phyloP scores from a whole-genome alignment of 2,888 invertebrate species.

The Omphaloscelis lunosa region DNA sequence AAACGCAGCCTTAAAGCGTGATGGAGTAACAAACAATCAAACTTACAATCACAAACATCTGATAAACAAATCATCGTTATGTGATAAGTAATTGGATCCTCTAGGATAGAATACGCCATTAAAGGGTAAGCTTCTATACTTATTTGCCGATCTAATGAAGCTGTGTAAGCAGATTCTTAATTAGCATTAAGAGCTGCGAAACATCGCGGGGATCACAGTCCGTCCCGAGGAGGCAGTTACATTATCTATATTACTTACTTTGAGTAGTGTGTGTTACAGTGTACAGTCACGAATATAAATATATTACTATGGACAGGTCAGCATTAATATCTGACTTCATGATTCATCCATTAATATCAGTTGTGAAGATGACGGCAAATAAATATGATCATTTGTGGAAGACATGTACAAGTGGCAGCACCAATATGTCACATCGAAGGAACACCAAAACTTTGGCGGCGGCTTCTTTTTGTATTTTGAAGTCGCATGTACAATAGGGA shows the following conservation, averaged over 20 bases:
- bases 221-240: neutral
- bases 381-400: too few relatives aligned
- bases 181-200: neutral
- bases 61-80: too few relatives aligned
- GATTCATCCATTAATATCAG: too few relatives aligned
- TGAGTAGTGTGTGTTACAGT: neutral
- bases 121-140: neutral
- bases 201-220: neutral
- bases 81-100: too few relatives aligned
- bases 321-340: neutral
- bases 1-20: neutral
- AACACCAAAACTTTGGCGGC: too few relatives aligned
- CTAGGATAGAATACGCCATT: neutral
- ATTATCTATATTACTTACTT: neutral
- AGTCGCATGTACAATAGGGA: too few relatives aligned
- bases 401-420: too few relatives aligned
- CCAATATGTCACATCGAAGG: too few relatives aligned
- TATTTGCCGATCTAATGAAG: neutral
- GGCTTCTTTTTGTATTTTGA: too few relatives aligned
- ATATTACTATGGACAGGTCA: neutral
- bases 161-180: neutral
- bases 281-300: neutral
- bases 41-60: neutral
- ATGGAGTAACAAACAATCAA: neutral
- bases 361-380: too few relatives aligned